Conservation (phyloP, 2,797 vertebrate species). For the Scyliorhinus canicula region DNA sequence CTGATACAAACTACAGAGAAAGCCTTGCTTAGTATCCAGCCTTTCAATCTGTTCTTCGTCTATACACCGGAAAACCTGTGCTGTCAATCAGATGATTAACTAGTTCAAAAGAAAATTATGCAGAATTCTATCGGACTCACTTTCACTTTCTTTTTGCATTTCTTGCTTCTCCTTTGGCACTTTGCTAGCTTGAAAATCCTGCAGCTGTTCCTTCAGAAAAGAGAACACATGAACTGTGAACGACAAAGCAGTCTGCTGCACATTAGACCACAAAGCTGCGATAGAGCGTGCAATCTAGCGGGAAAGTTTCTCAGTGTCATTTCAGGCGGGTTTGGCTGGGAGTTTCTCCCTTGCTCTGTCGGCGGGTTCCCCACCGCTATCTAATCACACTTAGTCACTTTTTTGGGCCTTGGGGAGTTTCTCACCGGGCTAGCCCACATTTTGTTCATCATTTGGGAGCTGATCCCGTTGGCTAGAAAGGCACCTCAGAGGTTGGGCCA, state of each 20-base stretch:
- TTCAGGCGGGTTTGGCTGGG: too few species aligned
- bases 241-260: background rate
- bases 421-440: too few species aligned
- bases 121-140: background rate
- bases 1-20: background rate
- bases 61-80: background rate
- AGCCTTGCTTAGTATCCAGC: background rate
- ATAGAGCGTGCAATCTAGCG: too few species aligned
- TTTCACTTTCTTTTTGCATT: constrained; percentile 10
- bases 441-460: too few species aligned
- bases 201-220: background rate
- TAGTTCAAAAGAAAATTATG: background rate
- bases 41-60: background rate
- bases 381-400: too few species aligned
- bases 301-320: too few species aligned
- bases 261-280: background rate
- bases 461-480: too few species aligned
- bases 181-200: background rate
- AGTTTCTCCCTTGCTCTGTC: too few species aligned
- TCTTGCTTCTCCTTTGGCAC: background rate
- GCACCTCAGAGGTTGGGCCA: too few species aligned
- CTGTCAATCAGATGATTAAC: background rate
- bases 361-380: too few species aligned
- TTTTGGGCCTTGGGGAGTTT: too few species aligned
- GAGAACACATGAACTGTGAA: background rate